phyloP scores from a whole-genome alignment of 2,113 vertebrate species.

The Poeciliopsis turrubarensis region DNA sequence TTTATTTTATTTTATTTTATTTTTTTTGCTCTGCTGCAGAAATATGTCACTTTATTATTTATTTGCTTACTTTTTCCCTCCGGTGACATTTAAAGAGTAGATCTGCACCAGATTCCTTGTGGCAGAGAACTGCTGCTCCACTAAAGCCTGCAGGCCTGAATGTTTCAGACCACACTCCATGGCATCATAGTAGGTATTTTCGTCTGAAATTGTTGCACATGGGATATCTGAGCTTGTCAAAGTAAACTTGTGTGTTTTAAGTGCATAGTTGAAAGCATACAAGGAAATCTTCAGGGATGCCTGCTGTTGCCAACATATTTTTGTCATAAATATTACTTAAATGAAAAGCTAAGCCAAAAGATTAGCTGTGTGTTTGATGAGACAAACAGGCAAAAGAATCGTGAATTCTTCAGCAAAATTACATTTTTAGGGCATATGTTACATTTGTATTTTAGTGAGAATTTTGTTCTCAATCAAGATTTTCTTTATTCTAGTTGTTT shows the following conservation, averaged over 20 bases:
- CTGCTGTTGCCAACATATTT: neutral
- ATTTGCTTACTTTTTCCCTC: neutral
- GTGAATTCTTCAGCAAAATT: neutral
- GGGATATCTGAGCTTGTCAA: neutral
- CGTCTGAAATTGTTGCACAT: slow-evolving; percentile 32
- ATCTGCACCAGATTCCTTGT: slow-evolving; percentile 38
- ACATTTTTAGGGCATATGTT: neutral
- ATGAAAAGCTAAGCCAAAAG: neutral
- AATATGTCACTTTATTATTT: slow-evolving; percentile 23
- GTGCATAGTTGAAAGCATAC: neutral
- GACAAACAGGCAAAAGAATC: neutral
- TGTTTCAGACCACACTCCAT: slow-evolving; percentile 32
- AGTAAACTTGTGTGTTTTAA: neutral
- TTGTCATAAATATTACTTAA: neutral
- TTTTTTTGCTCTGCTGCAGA: slow-evolving; percentile 5
- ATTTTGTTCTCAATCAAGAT: too few relatives aligned
- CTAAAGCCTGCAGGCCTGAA: slow-evolving; percentile 31
- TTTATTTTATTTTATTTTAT: too few relatives aligned
- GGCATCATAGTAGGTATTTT: slow-evolving; percentile 45
- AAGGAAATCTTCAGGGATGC: neutral
- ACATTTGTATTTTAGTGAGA: neutral
- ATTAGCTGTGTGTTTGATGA: neutral
- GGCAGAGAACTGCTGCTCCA: slow-evolving; percentile 27
- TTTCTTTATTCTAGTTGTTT: too few relatives aligned
- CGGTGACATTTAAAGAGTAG: slow-evolving; percentile 49